A percentile compares a stretch with the other conserved stretches of the same genome.
These are phyloP conservation scores for mouse (Mus musculus) DNA, from an alignment of 2,113 vertebrate genomes.

Conservation along the genomic window GRCm39 chr14:58289501-58290000, in stretches of 20 bases:
- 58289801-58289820: conserved; percentile 15
- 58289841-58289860: neutral
- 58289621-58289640: neutral
- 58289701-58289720: neutral
- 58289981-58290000: neutral
- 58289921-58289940: neutral
- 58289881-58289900: neutral
- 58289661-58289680: neutral
- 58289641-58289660: neutral
- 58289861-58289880: neutral
- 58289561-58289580: neutral
- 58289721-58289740: neutral
- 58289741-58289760: neutral
- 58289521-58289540: conserved; percentile 8
- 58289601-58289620: neutral
- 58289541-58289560: neutral
- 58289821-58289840: neutral
- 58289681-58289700: neutral
- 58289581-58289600: neutral
- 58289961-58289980: neutral
- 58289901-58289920: neutral
- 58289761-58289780: neutral
- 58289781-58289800: neutral
- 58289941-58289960: neutral
- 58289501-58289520: neutral